A percentile compares a stretch with the other conserved stretches of the same genome.
phyloP scores from a whole-genome alignment of 2,888 invertebrate species.

The Elgonia sp. region DNA sequence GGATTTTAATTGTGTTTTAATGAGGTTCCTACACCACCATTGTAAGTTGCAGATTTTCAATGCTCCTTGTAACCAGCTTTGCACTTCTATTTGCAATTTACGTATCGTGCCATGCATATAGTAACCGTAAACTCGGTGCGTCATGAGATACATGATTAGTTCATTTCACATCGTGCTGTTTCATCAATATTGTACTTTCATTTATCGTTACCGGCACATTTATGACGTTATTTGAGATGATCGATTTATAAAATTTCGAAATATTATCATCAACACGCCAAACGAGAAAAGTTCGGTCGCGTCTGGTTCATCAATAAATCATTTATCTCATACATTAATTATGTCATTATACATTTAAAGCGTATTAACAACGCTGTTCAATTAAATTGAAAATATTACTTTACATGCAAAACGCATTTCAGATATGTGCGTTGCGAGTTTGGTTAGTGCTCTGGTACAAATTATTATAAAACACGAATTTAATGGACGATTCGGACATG shows the following conservation, averaged over 20 bases:
- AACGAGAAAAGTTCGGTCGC: not conserved
- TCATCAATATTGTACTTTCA: slow-evolving; percentile 55
- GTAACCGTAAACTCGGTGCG: slow-evolving; percentile 34
- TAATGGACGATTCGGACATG: too few species aligned
- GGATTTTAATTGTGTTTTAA: slow-evolving; percentile 80
- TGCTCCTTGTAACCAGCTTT: slow-evolving; percentile 61
- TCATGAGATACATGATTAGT: slow-evolving; percentile 53
- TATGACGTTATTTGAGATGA: not conserved
- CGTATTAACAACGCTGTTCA: not conserved
- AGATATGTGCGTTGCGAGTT: not conserved
- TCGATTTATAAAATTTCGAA: not conserved
- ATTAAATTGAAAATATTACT: not conserved
- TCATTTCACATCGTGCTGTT: slow-evolving; percentile 45
- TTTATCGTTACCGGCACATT: slow-evolving; percentile 8
- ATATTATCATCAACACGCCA: slow-evolving; percentile 9
- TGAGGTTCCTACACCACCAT: slow-evolving; percentile 70
- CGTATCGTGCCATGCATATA: slow-evolving; percentile 30
- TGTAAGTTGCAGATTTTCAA: slow-evolving; percentile 69
- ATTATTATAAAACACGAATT: too few species aligned
- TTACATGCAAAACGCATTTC: not conserved
- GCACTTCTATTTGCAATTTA: slow-evolving; percentile 62
- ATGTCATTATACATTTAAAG: not conserved
- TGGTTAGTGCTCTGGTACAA: too few species aligned
- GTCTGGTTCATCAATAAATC: not conserved
- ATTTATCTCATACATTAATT: not conserved